phyloP scores from a whole-genome alignment of 2,113 vertebrate genomes.

The Coryphaenoides rupestris region DNA sequence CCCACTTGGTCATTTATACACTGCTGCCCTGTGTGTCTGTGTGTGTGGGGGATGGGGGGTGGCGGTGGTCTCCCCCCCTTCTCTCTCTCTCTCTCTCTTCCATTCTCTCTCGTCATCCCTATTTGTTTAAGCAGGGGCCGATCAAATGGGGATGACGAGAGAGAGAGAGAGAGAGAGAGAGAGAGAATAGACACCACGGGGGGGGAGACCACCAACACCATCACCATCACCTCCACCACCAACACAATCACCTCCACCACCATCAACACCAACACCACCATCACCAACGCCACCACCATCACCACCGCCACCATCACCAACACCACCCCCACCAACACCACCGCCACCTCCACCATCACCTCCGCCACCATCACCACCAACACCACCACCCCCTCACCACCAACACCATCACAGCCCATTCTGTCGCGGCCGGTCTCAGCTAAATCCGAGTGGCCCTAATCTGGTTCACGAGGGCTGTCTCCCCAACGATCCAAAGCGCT shows the following conservation, averaged over 20 bases:
- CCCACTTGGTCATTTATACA: neutral
- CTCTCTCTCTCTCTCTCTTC: too few relatives aligned
- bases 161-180: constrained; percentile 23
- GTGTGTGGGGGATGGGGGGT: constrained; percentile 31
- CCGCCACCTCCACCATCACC: neutral
- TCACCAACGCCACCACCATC: too few relatives aligned
- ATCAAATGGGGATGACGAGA: constrained; percentile 53
- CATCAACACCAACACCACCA: too few relatives aligned
- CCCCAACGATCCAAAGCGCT: neutral
- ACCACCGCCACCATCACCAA: too few relatives aligned
- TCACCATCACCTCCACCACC: too few relatives aligned
- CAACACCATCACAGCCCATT: neutral
- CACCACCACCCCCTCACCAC: neutral
- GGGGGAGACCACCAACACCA: too few relatives aligned
- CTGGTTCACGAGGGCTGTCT: neutral
- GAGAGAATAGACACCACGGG: constrained; percentile 3
- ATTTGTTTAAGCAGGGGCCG: constrained; percentile 50
- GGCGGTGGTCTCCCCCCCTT: too few relatives aligned
- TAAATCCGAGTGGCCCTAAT: neutral
- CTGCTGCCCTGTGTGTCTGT: neutral
- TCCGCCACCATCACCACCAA: neutral
- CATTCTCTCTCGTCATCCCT: too few relatives aligned
- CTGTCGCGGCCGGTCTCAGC: neutral
- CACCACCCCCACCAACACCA: neutral
- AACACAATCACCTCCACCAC: too few relatives aligned